Conservation (phyloP, 2,888 invertebrate species). For the Melolontha melolontha region DNA sequence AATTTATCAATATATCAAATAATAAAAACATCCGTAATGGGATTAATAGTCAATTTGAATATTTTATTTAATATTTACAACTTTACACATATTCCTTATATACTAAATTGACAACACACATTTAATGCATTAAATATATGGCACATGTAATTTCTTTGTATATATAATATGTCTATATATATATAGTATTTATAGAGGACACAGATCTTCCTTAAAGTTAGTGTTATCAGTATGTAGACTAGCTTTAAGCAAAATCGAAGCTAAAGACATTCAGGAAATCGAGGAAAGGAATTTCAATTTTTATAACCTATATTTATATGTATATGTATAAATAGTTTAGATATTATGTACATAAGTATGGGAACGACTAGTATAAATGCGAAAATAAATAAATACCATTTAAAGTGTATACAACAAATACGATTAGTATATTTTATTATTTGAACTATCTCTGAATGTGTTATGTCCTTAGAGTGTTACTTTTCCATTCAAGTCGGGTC, state of each 20-base stretch:
- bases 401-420: no score
- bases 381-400: no score
- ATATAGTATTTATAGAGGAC: slow-evolving; percentile 37
- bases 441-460: no score
- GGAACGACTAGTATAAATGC: no score
- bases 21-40: slow-evolving; percentile 3
- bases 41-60: slow-evolving; percentile 49
- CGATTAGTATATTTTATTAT: no score
- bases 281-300: slow-evolving; percentile 17
- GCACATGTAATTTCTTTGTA: slow-evolving; percentile 57
- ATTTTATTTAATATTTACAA: slow-evolving; percentile 58
- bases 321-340: slow-evolving; percentile 18
- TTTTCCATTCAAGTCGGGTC: no score
- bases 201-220: slow-evolving; percentile 38
- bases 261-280: slow-evolving; percentile 38
- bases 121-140: slow-evolving; percentile 60
- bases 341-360: no score
- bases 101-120: slow-evolving; percentile 60
- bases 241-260: slow-evolving; percentile 46
- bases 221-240: slow-evolving; percentile 2
- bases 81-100: slow-evolving; percentile 56
- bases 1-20: not conserved
- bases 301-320: slow-evolving; percentile 25
- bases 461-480: no score
- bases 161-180: slow-evolving; percentile 43